These are phyloP conservation scores for Lophotis ruficrista DNA, from an alignment of 2,113 vertebrate genomes.

Conservation along the genomic window DNA sequence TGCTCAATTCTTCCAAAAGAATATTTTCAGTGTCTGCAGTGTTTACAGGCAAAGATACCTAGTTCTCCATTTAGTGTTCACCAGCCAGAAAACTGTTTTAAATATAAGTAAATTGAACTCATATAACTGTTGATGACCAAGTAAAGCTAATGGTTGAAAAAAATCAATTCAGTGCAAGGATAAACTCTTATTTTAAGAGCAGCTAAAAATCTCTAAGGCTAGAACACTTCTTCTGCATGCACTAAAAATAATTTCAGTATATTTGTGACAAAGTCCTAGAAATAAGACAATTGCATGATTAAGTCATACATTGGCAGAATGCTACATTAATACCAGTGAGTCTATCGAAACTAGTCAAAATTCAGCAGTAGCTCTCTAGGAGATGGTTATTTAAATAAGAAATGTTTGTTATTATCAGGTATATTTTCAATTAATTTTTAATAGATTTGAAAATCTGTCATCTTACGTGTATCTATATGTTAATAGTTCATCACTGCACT, in stretches of 20 bases:
- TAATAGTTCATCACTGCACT: neutral
- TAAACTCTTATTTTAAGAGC: neutral
- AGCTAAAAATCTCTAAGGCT: neutral
- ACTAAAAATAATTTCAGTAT: neutral
- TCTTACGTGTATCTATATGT: neutral
- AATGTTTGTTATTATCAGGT: neutral
- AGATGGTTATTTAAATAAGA: neutral
- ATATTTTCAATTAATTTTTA: constrained; percentile 16
- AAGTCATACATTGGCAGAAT: neutral
- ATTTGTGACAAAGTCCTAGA: neutral
- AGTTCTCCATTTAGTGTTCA: neutral
- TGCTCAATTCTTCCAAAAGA: neutral
- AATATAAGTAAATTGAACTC: neutral
- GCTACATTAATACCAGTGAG: neutral
- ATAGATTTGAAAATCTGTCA: neutral
- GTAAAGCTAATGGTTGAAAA: neutral
- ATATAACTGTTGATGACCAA: neutral
- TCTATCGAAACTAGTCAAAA: neutral
- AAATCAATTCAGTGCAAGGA: neutral
- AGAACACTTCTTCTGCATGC: neutral
- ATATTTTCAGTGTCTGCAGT: neutral
- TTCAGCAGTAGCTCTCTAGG: neutral
- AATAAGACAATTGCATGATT: neutral
- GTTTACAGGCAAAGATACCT: neutral
- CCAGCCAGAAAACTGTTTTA: neutral